Evolutionary conservation across 2,113 vertebrate species (phyloP), one percentile per base, ranked within the genome.

Genomic region (Campylorhamphus procurvoides): DNA sequence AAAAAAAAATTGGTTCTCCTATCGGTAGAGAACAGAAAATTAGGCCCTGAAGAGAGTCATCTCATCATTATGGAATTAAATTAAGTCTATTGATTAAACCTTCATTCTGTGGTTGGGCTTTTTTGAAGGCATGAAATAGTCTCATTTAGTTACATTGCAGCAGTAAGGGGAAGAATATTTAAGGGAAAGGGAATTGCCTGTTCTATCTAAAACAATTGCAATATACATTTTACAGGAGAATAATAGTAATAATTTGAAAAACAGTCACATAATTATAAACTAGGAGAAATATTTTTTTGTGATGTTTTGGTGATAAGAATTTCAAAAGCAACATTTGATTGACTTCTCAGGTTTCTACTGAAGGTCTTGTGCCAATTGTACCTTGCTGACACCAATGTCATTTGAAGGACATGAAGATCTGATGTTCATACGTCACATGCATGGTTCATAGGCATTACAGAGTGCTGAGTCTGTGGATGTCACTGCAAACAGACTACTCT

Each of bases 401-500:
- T 76, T 55, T 47, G 50, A 47, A 80, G 52, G 35, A 67, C 17
- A 6, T 14, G 37, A 49, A 90, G 22, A 23, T 28, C 29, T 84
- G 29, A 9, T 14, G 9, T 58, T 60, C 46, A 35, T 27, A 58
- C 27, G 4, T 39, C 28, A 23, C 47, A 47, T 47, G 47, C 31
- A 13, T 9, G 12, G 39, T 33, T 91, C 27, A 16, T 6, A 1
- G 29, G 53, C 4, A 47, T 49, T 44, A 13, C 17, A 75, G 4
- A 0, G 0, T 81, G 39, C 39, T 4, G 8, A 50, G 5, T 20
- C 42, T 0, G 0, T 42, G 29, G 12, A 37, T 60, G 28, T 27
- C 40, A 42, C 59, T 67, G 42, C 28, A 79, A 33, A 68, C 10
- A 71, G 17, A 35, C 10, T 71, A 31, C n/a, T 69, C 12, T 56